phyloP scores from a whole-genome alignment of 2,797 vertebrate species.

The Eurystomus glaucurus region DNA sequence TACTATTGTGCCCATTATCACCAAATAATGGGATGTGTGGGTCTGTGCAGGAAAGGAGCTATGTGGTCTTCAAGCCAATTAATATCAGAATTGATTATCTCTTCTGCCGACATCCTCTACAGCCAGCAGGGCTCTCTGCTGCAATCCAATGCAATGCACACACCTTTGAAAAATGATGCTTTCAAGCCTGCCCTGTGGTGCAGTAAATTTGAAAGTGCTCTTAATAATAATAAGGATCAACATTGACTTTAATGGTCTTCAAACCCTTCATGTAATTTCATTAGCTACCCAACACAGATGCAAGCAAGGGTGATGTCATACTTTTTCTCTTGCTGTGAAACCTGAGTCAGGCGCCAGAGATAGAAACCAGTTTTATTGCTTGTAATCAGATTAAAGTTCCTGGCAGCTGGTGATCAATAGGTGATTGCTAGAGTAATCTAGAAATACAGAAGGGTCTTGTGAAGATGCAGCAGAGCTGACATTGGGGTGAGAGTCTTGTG shows the following conservation, averaged over 20 bases:
- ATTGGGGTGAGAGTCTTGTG: fast-evolving
- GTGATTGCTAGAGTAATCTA: constrained; percentile 74
- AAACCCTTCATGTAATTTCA: constrained; percentile 86
- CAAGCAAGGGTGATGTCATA: constrained; percentile 86
- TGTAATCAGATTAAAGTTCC: constrained; percentile 85
- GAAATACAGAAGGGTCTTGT: constrained; percentile 58
- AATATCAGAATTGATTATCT: constrained; percentile 74
- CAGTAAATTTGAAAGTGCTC: constrained; percentile 88
- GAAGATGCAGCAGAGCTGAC: neutral
- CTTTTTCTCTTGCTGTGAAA: constrained; percentile 83
- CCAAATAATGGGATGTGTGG: constrained; percentile 15
- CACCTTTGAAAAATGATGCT: constrained; percentile 86
- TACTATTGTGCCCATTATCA: constrained; percentile 40
- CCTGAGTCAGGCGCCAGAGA: constrained; percentile 85
- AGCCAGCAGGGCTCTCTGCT: neutral
- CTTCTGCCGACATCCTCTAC: constrained; percentile 1
- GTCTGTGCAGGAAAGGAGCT: constrained; percentile 36
- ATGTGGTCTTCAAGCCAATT: constrained; percentile 26
- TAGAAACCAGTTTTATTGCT: constrained; percentile 85
- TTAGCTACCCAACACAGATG: constrained; percentile 85
- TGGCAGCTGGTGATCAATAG: constrained; percentile 79
- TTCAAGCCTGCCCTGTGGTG: constrained; percentile 79
- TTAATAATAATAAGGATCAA: constrained; percentile 88
- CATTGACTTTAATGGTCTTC: constrained; percentile 88
- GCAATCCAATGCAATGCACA: constrained; percentile 69